Conservation (phyloP, 2,797 vertebrate species). For the Chaenodraco wilsoni region DNA sequence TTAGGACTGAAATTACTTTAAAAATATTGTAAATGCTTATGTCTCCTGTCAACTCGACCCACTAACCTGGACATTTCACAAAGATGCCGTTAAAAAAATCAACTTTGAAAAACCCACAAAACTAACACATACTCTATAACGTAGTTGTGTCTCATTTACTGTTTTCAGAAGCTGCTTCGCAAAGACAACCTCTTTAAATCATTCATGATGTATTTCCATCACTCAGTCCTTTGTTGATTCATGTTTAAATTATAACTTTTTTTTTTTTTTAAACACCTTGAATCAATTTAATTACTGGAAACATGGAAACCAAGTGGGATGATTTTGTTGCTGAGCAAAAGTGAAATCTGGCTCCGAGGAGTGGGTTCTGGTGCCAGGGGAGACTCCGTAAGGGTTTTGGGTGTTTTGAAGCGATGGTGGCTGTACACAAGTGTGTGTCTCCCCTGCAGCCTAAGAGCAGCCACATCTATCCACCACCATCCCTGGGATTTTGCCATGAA, state of each 20-base stretch:
- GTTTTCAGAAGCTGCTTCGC: conserved; percentile 77
- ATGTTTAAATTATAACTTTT: conserved; percentile 73
- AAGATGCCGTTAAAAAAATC: conserved; percentile 70
- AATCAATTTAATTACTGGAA: conserved; percentile 78
- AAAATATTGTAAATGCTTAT: conserved; percentile 70
- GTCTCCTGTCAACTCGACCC: conserved; percentile 73
- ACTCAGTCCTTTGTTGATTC: conserved; percentile 73
- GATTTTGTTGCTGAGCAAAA: conserved; percentile 72
- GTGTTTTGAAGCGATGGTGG: conserved; percentile 74
- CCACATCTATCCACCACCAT: conserved; percentile 99
- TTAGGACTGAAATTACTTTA: conserved; percentile 55
- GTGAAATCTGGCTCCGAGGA: conserved; percentile 72
- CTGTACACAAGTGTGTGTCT: conserved; percentile 65
- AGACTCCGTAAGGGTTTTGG: conserved; percentile 78
- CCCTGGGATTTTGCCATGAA: conserved; percentile 98
- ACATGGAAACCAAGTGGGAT: conserved; percentile 71
- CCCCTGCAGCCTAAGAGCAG: conserved; percentile 88
- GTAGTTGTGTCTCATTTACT: conserved; percentile 75
- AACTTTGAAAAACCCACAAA: conserved; percentile 73
- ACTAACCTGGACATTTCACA: conserved; percentile 77
- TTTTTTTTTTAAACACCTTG: conserved; percentile 70
- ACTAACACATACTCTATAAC: conserved; percentile 72
- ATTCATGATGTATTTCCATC: conserved; percentile 77
- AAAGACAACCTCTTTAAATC: conserved; percentile 70
- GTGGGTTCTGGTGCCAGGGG: conserved; percentile 73